Conservation (phyloP, 2,113 vertebrate species). For the Tragulus kanchil region DNA sequence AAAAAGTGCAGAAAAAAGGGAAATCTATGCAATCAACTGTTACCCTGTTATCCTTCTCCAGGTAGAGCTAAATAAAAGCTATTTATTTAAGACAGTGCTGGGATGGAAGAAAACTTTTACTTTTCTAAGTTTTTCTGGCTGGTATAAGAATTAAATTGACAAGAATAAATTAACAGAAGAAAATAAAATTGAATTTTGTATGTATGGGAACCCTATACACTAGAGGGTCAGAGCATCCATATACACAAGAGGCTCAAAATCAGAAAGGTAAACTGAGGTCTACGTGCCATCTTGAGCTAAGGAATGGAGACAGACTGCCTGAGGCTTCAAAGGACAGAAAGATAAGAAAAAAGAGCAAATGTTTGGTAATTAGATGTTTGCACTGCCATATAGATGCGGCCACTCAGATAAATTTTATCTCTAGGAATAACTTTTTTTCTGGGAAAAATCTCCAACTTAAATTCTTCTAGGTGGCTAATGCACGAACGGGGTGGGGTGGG, state of each 20-base stretch:
- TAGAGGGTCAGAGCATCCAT: not conserved
- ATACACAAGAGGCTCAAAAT: not conserved
- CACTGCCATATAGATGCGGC: not conserved
- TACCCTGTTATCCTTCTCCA: not conserved
- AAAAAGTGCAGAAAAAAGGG: not conserved
- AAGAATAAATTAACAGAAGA: not conserved
- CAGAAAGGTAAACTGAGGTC: not conserved
- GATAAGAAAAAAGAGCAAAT: not conserved
- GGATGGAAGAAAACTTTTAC: not conserved
- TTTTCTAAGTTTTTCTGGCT: not conserved
- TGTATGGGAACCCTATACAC: not conserved
- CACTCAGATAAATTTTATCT: not conserved
- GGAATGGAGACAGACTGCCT: not conserved
- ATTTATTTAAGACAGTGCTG: not conserved
- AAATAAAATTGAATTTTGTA: not conserved
- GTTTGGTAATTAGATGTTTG: not conserved
- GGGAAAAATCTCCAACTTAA: not conserved
- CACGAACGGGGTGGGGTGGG: not conserved
- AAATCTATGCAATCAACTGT: not conserved
- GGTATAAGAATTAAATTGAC: not conserved
- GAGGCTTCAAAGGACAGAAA: not conserved
- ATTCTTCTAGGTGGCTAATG: not conserved
- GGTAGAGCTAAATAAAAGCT: constrained; percentile 15
- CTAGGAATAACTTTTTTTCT: not conserved
- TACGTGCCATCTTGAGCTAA: not conserved